Evolutionary conservation across 1,140 invertebrate species (phyloP).

Genomic region (Drosophila miranda): DNA sequence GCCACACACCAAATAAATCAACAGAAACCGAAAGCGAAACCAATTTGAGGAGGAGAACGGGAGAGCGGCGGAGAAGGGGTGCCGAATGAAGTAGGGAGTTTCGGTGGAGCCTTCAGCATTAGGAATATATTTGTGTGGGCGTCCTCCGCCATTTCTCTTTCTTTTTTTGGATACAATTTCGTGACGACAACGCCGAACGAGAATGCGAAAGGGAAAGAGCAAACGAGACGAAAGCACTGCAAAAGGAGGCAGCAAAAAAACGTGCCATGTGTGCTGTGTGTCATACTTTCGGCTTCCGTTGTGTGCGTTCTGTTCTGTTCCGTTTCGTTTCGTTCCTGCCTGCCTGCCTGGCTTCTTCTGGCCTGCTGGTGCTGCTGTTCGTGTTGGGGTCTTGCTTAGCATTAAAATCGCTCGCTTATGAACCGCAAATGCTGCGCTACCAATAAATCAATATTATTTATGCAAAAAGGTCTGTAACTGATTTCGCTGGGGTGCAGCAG

Average conservation of each 20-base stretch:
- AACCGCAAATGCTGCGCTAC: constrained; percentile 70
- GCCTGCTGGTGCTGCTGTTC: neutral
- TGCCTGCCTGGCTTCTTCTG: constrained; percentile 20
- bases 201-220: constrained; percentile 22
- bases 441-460: constrained; percentile 80
- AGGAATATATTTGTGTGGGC: constrained; percentile 38
- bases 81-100: constrained; percentile 12
- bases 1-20: constrained; percentile 74
- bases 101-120: constrained; percentile 53
- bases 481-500: too few species aligned
- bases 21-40: constrained; percentile 67
- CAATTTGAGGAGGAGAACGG: constrained; percentile 12
- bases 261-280: constrained; percentile 54
- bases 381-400: constrained; percentile 34
- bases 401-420: constrained; percentile 69
- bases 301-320: too few species aligned
- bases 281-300: constrained; percentile 50
- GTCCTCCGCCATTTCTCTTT: constrained; percentile 38
- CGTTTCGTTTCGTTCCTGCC: neutral
- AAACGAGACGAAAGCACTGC: neutral
- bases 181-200: constrained; percentile 44
- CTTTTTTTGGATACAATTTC: constrained; percentile 27
- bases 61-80: too few species aligned
- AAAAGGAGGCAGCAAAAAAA: constrained; percentile 23
- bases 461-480: constrained; percentile 52